Percentiles rank a stretch among this genome's conserved stretches.
These are phyloP conservation scores for Hassar affinis DNA, from an alignment of 2,113 vertebrate genomes.

Conservation along the genomic window DNA sequence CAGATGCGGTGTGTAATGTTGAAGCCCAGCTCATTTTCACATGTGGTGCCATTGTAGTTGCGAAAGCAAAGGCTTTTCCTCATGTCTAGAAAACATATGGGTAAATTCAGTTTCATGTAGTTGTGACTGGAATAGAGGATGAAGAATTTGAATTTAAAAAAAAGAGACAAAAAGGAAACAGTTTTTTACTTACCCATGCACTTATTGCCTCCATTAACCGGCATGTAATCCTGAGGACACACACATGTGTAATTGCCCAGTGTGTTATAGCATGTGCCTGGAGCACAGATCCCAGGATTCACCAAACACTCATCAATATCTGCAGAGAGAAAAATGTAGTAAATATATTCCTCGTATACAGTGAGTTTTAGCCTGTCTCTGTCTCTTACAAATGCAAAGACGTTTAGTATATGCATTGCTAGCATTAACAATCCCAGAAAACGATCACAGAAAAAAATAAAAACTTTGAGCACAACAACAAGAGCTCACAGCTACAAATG, in stretches of 20 bases:
- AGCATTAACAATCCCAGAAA: not conserved
- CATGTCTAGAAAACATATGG: conserved; percentile 71
- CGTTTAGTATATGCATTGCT: not conserved
- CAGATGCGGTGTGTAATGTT: conserved; percentile 82
- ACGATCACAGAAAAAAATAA: too few species aligned
- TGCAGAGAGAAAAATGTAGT: conserved; percentile 46
- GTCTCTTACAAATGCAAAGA: not conserved
- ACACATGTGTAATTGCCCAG: conserved; percentile 85
- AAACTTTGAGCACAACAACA: not conserved
- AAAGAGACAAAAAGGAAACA: not conserved
- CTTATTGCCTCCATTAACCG: conserved; percentile 79
- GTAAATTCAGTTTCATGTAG: conserved; percentile 3
- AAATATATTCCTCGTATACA: not conserved
- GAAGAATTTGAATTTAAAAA: not conserved
- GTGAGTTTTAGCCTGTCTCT: not conserved
- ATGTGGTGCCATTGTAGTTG: conserved; percentile 78
- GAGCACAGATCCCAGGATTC: conserved; percentile 77
- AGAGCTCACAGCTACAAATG: too few species aligned
- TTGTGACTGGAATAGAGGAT: not conserved
- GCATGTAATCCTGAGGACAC: conserved; percentile 83
- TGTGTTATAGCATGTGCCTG: conserved; percentile 84
- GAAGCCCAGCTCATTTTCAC: conserved; percentile 81
- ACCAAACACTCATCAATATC: conserved; percentile 81
- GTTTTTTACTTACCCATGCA: conserved; percentile 78
- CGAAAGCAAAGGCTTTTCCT: conserved; percentile 83